A percentile compares a stretch with the other conserved stretches of the same genome.
phyloP scores from a whole-genome alignment of 2,113 vertebrate genomes.

The Sphaerodactylus townsendi region DNA sequence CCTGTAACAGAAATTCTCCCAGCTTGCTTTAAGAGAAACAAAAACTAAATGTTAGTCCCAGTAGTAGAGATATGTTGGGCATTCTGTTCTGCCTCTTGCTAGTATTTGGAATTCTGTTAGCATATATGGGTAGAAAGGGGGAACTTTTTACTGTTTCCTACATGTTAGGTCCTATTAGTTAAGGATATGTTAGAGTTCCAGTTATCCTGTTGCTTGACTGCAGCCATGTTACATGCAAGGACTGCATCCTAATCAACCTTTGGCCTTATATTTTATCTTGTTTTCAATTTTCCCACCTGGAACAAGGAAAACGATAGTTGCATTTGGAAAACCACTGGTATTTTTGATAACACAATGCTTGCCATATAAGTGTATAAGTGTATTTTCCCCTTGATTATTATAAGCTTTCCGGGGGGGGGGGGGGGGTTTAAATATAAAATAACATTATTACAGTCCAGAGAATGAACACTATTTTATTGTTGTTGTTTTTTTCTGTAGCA shows the following conservation, averaged over 20 bases:
- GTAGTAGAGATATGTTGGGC: not conserved
- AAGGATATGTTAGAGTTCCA: not conserved
- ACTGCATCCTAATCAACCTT: not conserved
- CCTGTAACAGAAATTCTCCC: not conserved
- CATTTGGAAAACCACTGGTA: not conserved
- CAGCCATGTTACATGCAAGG: not conserved
- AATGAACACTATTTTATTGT: slow-evolving; percentile 40
- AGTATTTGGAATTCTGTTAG: not conserved
- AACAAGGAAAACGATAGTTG: slow-evolving; percentile 8
- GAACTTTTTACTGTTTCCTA: not conserved
- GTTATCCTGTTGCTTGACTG: not conserved
- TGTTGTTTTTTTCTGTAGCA: slow-evolving; percentile 43
- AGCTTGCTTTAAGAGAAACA: not conserved
- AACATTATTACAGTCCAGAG: slow-evolving; percentile 22
- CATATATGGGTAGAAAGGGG: not conserved
- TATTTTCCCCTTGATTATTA: not conserved
- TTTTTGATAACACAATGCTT: slow-evolving; percentile 21
- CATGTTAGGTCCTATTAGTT: not conserved
- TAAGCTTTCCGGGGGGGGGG: too few species aligned
- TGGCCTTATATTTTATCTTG: not conserved
- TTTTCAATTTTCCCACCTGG: slow-evolving; percentile 13
- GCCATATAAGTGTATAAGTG: not conserved
- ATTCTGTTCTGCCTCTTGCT: not conserved
- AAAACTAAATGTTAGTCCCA: not conserved
- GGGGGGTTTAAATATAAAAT: not conserved